Conservation (phyloP, 2,113 vertebrate genomes). For the Cheilinus undulatus region DNA sequence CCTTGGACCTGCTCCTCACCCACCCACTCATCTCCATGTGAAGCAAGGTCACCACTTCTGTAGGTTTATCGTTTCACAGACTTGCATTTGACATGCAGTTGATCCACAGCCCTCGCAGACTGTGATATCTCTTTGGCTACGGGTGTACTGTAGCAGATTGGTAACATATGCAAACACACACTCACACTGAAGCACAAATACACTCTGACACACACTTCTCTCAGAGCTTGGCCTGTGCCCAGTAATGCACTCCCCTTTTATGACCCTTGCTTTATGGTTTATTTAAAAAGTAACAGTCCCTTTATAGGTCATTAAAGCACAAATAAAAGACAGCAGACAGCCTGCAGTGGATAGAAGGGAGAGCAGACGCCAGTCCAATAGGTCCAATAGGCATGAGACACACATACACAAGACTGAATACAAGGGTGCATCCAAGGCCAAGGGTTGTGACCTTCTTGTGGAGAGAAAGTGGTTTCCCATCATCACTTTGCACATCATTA, state of each 20-base stretch:
- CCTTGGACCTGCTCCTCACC: conserved; percentile 74
- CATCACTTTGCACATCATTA: conserved; percentile 57
- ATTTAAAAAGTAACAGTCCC: conserved; percentile 86
- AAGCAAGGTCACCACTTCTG: conserved; percentile 69
- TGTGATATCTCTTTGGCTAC: conserved; percentile 41
- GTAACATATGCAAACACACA: conserved; percentile 84
- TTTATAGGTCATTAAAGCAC: conserved; percentile 86
- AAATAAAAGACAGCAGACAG: conserved; percentile 81
- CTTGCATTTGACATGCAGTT: conserved; percentile 47
- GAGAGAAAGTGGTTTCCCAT: conserved; percentile 42
- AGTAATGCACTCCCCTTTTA: conserved; percentile 80
- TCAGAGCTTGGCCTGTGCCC: conserved; percentile 76
- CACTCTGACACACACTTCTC: conserved; percentile 41
- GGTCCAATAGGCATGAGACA: conserved; percentile 64
- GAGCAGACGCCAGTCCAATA: conserved; percentile 76
- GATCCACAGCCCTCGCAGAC: conserved; percentile 48
- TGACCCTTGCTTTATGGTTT: conserved; percentile 84
- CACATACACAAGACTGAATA: conserved; percentile 28
- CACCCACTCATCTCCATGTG: conserved; percentile 69
- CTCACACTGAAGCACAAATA: conserved; percentile 31
- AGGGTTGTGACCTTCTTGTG: conserved; percentile 59
- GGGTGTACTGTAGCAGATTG: conserved; percentile 35
- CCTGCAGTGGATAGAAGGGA: conserved; percentile 68
- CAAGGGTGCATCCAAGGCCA: conserved; percentile 65
- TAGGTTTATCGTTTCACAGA: conserved; percentile 66